A percentile compares a stretch with the other conserved stretches of the same genome.
Evolutionary conservation across 2,113 vertebrate species (phyloP).

Genomic region (Gasterosteus nipponicus): DNA sequence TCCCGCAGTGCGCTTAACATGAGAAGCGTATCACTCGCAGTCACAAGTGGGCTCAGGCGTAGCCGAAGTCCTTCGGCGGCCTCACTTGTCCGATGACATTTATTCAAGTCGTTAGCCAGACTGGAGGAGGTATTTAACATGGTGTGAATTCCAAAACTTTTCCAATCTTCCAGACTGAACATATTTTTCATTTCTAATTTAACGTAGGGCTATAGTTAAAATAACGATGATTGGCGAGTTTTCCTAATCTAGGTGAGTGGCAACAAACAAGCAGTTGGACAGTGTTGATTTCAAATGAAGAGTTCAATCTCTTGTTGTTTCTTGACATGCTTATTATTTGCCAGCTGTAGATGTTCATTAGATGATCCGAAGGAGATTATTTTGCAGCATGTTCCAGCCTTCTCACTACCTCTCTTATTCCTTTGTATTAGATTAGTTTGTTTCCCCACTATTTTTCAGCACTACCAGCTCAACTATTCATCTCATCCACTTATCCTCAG

Average conservation of each 20-base stretch:
- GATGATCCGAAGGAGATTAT: not conserved
- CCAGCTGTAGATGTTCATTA: not conserved
- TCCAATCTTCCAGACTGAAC: not conserved
- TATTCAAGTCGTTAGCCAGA: conserved; percentile 51
- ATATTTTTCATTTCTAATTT: not conserved
- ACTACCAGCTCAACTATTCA: not conserved
- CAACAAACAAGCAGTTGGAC: not conserved
- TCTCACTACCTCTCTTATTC: not conserved
- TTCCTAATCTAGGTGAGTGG: not conserved
- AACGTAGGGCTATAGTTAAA: not conserved
- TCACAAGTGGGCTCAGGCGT: conserved; percentile 55
- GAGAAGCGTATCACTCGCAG: conserved; percentile 35
- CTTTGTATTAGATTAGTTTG: not conserved
- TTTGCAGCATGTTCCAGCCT: not conserved
- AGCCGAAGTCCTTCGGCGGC: conserved; percentile 49
- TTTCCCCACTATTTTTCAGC: not conserved
- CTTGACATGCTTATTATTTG: not conserved
- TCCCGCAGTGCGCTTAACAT: conserved; percentile 13
- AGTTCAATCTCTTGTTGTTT: not conserved
- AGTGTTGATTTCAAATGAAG: not conserved
- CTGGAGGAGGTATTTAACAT: conserved; percentile 17
- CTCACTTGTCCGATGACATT: conserved; percentile 67
- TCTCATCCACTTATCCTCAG: not conserved
- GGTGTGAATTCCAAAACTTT: not conserved
- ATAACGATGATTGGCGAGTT: too few species aligned